These are phyloP conservation scores for Menidia beryllina DNA, from an alignment of 2,113 vertebrate species.

Conservation along the genomic window DNA sequence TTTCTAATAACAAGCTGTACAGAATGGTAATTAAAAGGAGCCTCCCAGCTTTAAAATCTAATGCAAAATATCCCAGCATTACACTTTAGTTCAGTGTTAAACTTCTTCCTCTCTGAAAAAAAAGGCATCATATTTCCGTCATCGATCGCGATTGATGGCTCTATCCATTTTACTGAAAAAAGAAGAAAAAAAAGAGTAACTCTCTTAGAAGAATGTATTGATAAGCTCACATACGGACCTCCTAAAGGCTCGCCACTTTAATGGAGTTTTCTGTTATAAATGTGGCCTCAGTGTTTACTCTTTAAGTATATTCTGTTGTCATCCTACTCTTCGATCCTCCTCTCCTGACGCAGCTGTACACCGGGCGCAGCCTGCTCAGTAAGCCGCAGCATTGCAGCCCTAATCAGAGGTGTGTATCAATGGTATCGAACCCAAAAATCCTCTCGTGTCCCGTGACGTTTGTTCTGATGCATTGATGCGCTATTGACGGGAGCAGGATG, in stretches of 20 bases:
- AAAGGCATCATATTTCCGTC: too few relatives aligned
- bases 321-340: conserved; percentile 20
- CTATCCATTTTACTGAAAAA: too few relatives aligned
- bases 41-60: too few relatives aligned
- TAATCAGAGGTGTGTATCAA: conserved; percentile 72
- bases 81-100: too few relatives aligned
- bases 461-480: conserved; percentile 78
- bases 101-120: too few relatives aligned
- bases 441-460: conserved; percentile 60
- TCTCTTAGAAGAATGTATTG: conserved; percentile 19
- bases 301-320: conserved; percentile 34
- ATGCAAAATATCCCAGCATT: too few relatives aligned
- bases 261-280: conserved; percentile 33
- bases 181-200: too few relatives aligned
- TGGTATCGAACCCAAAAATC: conserved; percentile 70
- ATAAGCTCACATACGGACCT: too few relatives aligned
- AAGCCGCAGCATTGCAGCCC: conserved; percentile 49
- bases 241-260: conserved; percentile 35
- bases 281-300: conserved; percentile 50
- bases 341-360: conserved; percentile 7
- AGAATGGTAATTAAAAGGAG: too few relatives aligned
- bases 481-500: conserved; percentile 72
- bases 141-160: too few relatives aligned
- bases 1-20: too few relatives aligned
- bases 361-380: conserved; percentile 8